Percentiles rank a stretch among this genome's conserved stretches.
phyloP scores from a whole-genome alignment of 1,140 invertebrate species.

The Drosophila kohkoa region DNA sequence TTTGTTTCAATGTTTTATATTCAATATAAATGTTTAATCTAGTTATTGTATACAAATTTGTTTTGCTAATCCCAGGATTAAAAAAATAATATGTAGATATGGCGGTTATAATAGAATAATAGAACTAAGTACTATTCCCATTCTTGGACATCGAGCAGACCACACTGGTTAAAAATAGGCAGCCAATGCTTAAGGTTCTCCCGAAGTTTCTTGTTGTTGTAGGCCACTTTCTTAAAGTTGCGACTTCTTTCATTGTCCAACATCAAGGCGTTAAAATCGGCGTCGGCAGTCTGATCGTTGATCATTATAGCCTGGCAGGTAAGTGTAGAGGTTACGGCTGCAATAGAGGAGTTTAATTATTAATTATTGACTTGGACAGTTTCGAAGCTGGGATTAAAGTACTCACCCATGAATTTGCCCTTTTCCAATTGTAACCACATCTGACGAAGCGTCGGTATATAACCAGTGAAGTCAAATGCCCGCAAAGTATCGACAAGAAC shows the following conservation, averaged over 20 bases:
- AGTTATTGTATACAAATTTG: neutral
- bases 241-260: constrained; percentile 61
- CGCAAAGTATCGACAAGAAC: constrained; percentile 62
- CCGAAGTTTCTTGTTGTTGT: constrained; percentile 61
- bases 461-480: constrained; percentile 60
- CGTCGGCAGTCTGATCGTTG: constrained; percentile 71
- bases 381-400: neutral
- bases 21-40: neutral
- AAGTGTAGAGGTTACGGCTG: constrained; percentile 62
- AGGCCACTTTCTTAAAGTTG: constrained; percentile 59
- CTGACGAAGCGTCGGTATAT: constrained; percentile 70
- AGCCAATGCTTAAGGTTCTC: constrained; percentile 57
- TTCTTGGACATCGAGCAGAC: constrained; percentile 60
- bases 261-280: constrained; percentile 70
- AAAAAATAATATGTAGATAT: neutral
- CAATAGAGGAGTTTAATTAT: neutral
- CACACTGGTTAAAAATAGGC: constrained; percentile 68
- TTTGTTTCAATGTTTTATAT: too few relatives aligned
- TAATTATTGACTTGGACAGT: too few relatives aligned
- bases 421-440: constrained; percentile 67
- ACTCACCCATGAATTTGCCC: constrained; percentile 72
- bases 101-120: neutral
- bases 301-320: constrained; percentile 61
- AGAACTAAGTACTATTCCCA: neutral
- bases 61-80: neutral